phyloP scores from a whole-genome alignment of 2,888 invertebrate species.

The Mythimna loreyi region DNA sequence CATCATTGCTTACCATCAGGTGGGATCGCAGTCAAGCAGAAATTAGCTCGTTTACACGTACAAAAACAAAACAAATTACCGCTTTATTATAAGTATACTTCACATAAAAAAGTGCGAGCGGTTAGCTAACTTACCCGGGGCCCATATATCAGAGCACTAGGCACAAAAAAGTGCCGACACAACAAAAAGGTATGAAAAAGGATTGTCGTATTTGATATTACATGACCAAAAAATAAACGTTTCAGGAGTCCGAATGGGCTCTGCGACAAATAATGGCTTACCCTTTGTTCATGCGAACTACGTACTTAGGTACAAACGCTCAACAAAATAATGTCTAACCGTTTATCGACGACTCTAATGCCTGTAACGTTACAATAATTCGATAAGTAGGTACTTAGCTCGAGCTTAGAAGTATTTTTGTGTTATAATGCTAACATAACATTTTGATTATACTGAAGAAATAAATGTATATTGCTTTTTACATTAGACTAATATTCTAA shows the following conservation, averaged over 20 bases:
- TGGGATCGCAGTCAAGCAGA: no score
- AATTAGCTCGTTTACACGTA: no score
- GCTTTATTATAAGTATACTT: background rate
- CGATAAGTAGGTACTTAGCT: background rate
- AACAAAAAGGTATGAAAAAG: constrained; percentile 17
- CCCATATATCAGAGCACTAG: background rate
- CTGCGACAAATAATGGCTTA: constrained; percentile 42
- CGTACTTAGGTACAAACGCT: constrained; percentile 25
- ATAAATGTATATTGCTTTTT: no score
- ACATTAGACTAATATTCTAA: no score
- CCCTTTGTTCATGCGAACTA: constrained; percentile 36
- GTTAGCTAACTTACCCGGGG: background rate
- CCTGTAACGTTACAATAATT: constrained; percentile 1
- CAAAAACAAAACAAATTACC: background rate
- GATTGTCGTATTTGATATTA: constrained; percentile 36
- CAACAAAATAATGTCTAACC: constrained; percentile 17
- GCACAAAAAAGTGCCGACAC: constrained; percentile 1
- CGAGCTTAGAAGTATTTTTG: background rate
- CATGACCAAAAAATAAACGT: constrained; percentile 41
- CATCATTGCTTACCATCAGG: no score
- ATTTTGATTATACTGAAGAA: background rate
- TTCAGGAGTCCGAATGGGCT: constrained; percentile 17
- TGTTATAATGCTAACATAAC: background rate
- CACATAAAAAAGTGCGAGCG: no score
- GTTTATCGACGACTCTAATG: constrained; percentile 12